Evolutionary conservation across 2,797 vertebrate genomes (phyloP).

Genomic region (Tauraco hartlaubi): DNA sequence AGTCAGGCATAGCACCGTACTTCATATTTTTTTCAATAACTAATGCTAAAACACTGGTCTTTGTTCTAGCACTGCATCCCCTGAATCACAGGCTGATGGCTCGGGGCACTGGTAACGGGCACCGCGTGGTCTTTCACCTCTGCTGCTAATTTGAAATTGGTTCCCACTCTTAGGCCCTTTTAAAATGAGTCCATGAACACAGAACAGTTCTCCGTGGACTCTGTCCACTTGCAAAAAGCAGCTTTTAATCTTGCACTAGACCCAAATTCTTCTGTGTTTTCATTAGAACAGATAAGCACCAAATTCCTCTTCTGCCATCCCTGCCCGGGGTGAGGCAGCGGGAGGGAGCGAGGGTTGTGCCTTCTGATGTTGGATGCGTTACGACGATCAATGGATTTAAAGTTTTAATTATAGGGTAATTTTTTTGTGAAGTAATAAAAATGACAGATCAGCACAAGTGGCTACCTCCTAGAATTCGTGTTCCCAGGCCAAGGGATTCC

Average conservation of each 20-base stretch:
- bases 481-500: not conserved
- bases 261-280: not conserved
- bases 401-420: not conserved
- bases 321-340: not conserved
- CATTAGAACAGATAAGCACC: not conserved
- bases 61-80: not conserved
- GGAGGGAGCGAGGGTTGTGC: not conserved
- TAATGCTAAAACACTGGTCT: not conserved
- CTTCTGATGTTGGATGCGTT: not conserved
- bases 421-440: not conserved
- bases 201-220: not conserved
- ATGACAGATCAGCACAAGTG: not conserved
- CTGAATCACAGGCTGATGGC: not conserved
- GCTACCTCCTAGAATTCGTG: not conserved
- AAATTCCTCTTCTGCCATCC: accelerated
- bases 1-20: not conserved
- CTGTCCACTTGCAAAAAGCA: not conserved
- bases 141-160: not conserved
- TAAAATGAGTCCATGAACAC: not conserved
- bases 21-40: not conserved
- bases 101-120: not conserved
- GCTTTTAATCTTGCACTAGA: not conserved
- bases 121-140: not conserved
- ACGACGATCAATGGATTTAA: not conserved
- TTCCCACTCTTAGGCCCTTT: not conserved